phyloP scores from a whole-genome alignment of 2,113 vertebrate genomes.

The Sphyrna mokarran region DNA sequence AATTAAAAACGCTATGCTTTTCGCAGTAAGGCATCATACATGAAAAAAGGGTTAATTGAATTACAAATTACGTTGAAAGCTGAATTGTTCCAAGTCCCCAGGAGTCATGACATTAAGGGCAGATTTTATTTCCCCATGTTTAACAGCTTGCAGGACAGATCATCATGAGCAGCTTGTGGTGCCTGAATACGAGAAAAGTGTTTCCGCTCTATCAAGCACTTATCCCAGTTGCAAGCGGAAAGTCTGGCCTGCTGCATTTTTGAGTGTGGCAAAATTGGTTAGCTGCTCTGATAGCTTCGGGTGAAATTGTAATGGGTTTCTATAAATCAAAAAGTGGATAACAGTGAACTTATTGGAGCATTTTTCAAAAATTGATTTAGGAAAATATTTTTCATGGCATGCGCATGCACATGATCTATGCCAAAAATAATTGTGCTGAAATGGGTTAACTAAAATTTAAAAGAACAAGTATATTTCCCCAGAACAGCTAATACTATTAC shows the following conservation, averaged over 20 bases:
- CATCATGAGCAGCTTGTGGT: background rate
- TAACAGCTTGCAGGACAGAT: background rate
- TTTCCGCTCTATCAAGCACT: background rate
- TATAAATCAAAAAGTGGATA: constrained; percentile 1
- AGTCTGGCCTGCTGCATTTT: background rate
- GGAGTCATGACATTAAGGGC: background rate
- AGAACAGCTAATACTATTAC: background rate
- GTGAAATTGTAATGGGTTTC: background rate
- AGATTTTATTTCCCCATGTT: background rate
- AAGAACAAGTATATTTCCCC: background rate
- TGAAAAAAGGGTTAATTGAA: constrained; percentile 11
- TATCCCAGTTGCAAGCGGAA: background rate
- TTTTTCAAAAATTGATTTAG: background rate
- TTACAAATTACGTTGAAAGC: background rate
- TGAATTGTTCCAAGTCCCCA: background rate
- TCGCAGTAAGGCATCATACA: background rate
- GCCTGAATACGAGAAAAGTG: background rate
- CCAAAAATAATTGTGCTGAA: background rate
- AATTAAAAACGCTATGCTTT: background rate
- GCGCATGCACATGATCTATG: background rate
- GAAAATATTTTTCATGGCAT: background rate
- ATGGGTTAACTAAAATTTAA: constrained; percentile 2
- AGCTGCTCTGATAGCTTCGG: background rate
- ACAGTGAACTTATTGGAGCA: background rate
- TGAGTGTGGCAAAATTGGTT: background rate